Evolutionary conservation across 2,888 invertebrate species (phyloP), one percentile per base, ranked within the genome.

Genomic region (Thera obeliscata): DNA sequence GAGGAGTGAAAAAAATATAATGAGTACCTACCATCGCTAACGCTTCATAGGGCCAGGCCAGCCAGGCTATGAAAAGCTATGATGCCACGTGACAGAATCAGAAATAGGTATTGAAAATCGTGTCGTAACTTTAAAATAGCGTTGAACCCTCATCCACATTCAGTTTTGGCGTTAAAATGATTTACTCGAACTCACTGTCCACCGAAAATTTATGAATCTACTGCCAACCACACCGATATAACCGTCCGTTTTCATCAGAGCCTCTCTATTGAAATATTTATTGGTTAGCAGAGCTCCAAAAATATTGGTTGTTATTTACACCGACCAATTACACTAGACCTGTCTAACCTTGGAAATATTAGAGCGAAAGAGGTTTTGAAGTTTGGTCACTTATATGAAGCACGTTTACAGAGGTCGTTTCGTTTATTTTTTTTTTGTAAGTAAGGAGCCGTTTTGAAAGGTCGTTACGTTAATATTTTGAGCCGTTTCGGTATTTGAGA

Each of bases 131-230:
- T 71, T 9, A 83, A 81, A 87, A 80, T 2, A 2, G n/a, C 38
- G 46, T 48, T 43, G 54, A 76, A 78, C 72, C 81, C 78, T 86
- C 85, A 82, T 77, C 78, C 81, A 78, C 82, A 79, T 82, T 78
- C 80, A 84, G 86, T 88, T 90, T 88, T 89, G 87, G 88, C 89
- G 87, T 88, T 89, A 89, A 90, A 90, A 90, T 90, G 89, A 90
- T 90, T 90, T 89, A 90, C 82, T 78, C 81, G 79, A 79, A 79
- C 79, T 66, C 71, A 76, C 78, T 81, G 83, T 83, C 83, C 78
- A 72, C 78, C 82, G 79, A 84, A 70, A 87, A 88, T 87, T 86
- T 87, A 90, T 86, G 87, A 85, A 84, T 80, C 78, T 74, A 41
- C 59, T 56, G 36, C 56, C 56, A n/a, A 46, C 73, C 22, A 68